Base-by-base conservation (phyloP, 2,888 invertebrate species). In the Tenthredo livida region DNA sequence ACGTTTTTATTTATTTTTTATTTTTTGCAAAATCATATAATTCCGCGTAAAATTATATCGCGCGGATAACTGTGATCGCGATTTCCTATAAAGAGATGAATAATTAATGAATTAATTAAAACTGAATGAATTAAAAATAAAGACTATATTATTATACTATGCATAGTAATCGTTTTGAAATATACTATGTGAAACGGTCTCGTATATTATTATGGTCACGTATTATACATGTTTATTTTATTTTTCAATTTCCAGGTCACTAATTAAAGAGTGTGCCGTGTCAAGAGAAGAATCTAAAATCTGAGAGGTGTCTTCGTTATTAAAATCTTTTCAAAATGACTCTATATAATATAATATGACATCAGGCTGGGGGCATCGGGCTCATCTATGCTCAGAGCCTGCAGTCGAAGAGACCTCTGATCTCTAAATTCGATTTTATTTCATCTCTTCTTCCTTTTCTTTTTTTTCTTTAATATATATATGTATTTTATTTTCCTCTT, bases 321-420 rank as follows among this genome's bases (percentile, higher is more conserved):
- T 75, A 6, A 43, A 47, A 72, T 75, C 17, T 78, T 78, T 47
- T 43, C 17, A 73, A 80, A 33, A 37, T 54, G 25, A 43, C 17
- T 77, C 10, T 40, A 77, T 40, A 17, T 37, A 43, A 33, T 37
- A 43, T 73, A 33, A 17, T 37, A 43, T 47, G 73, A 40, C 73
- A 73, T 58, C 73, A 86, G 85, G 84, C 86, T 86, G 25, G 80
- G 85, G 85, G 85, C 87, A 87, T 85, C 33, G 87, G 87, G 86
- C 87, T 87, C 87, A 87, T 54, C 84, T 84, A 85, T 87, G 84
- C 82, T 86, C 84, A 65, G 54, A 88, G 86, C 85, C 84, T 82
- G 2, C 2, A n/a, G 72, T 73, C 78, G 67, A 65, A 65, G 50
- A 67, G 70, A 83, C 83, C 67, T 83, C 58, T 58, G 80, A 61